Evolutionary conservation across 2,888 invertebrate genomes (phyloP).

Genomic region (Pardosa pseudoannulata): DNA sequence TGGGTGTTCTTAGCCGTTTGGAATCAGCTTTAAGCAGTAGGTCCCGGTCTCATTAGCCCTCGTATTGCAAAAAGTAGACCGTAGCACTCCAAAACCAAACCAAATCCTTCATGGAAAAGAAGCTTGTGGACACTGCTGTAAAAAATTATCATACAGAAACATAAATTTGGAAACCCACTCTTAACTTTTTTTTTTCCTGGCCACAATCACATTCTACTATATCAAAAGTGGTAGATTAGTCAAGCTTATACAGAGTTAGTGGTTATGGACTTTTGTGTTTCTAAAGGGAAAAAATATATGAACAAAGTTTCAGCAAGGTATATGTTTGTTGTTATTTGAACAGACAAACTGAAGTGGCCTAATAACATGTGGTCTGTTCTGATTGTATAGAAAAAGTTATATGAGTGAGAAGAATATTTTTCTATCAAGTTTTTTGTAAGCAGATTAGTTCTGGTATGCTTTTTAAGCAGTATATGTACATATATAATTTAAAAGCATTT

Average conservation of each 20-base stretch:
- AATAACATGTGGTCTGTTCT: neutral
- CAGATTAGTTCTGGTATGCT: neutral
- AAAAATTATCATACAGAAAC: too few species aligned
- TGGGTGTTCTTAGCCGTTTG: too few species aligned
- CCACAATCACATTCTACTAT: too few species aligned
- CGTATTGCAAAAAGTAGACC: too few species aligned
- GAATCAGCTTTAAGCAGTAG: too few species aligned
- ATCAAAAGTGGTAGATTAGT: neutral
- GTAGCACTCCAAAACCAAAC: too few species aligned
- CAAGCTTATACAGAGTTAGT: neutral
- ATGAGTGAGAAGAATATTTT: constrained; percentile 4
- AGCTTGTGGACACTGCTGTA: too few species aligned
- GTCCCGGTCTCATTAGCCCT: too few species aligned
- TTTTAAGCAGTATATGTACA: neutral
- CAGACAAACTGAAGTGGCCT: neutral
- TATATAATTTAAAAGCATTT: too few species aligned
- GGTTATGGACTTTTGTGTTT: neutral
- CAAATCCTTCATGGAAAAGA: too few species aligned
- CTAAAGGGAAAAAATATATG: neutral
- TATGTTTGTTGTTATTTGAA: neutral
- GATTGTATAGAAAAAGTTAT: neutral
- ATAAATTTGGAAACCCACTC: too few species aligned
- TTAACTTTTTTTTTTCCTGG: too few species aligned
- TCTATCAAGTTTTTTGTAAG: neutral
- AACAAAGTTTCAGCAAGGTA: neutral